Percentiles rank a stretch among this genome's conserved stretches.
Evolutionary conservation across 2,113 vertebrate genomes (phyloP).

Genomic region (Poeciliopsis retropinna): DNA sequence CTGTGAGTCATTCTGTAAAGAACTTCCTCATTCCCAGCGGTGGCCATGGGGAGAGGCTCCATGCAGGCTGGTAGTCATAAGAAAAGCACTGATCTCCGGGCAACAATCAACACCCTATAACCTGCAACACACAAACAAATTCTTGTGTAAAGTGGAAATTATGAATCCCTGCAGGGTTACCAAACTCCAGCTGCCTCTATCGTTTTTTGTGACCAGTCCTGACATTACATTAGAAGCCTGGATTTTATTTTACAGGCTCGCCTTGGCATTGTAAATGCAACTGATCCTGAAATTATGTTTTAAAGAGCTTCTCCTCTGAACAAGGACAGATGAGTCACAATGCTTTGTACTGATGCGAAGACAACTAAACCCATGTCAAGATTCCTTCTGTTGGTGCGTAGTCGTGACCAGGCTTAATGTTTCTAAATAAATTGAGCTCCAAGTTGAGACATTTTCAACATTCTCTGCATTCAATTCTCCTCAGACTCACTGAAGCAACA

Average conservation of each 20-base stretch:
- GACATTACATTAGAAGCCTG: not conserved
- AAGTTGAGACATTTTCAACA: not conserved
- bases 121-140: slow-evolving; percentile 40
- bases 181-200: slow-evolving; percentile 3
- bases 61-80: slow-evolving; percentile 66
- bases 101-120: slow-evolving; percentile 59
- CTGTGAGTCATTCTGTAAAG: slow-evolving; percentile 72
- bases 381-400: not conserved
- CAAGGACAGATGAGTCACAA: not conserved
- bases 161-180: slow-evolving; percentile 15
- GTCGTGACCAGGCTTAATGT: slow-evolving; percentile 5
- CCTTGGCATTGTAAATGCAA: not conserved
- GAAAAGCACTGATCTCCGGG: slow-evolving; percentile 59
- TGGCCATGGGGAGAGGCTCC: slow-evolving; percentile 68
- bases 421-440: not conserved
- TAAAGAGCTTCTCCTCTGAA: not conserved
- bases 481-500: slow-evolving; percentile 20
- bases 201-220: not conserved
- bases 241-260: not conserved
- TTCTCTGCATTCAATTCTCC: slow-evolving; percentile 30
- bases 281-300: not conserved
- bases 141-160: slow-evolving; percentile 32
- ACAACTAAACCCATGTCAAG: slow-evolving; percentile 5
- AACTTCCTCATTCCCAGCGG: slow-evolving; percentile 71
- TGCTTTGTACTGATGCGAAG: not conserved